phyloP scores from a whole-genome alignment of 2,888 invertebrate genomes.

The Graphium colonna region DNA sequence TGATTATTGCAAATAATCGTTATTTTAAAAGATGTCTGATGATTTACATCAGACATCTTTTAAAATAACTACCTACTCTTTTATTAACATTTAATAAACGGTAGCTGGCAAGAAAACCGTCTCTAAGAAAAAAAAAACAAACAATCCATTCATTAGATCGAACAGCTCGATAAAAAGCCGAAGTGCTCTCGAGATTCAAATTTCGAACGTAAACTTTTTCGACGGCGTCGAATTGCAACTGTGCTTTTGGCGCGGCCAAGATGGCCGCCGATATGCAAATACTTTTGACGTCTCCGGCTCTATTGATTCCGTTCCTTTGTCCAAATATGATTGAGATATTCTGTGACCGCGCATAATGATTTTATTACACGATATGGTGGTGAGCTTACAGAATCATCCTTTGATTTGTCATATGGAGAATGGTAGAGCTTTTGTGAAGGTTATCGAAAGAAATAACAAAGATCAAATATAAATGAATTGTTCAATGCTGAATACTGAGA shows the following conservation, averaged over 20 bases:
- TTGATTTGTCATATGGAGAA: conserved; percentile 10
- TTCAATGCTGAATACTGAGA: too few relatives aligned
- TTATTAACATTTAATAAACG: too few relatives aligned
- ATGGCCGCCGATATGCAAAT: conserved; percentile 54
- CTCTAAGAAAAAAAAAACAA: conserved; percentile 6
- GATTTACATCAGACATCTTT: too few relatives aligned
- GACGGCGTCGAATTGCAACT: conserved; percentile 36
- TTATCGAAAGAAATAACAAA: background rate
- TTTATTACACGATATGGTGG: conserved; percentile 6
- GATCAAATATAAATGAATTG: too few relatives aligned
- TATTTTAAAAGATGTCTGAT: too few relatives aligned
- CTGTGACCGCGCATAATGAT: conserved; percentile 47
- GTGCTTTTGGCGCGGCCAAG: conserved; percentile 39
- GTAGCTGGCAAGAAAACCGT: conserved; percentile 1
- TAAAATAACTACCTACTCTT: too few relatives aligned
- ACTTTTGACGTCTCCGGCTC: conserved; percentile 32
- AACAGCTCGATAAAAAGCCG: conserved; percentile 6
- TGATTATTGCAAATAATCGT: too few relatives aligned
- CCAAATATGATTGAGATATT: conserved; percentile 25
- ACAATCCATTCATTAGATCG: conserved; percentile 18
- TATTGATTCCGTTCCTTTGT: conserved; percentile 50
- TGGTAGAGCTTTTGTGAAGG: conserved; percentile 1
- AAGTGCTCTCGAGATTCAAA: conserved; percentile 37
- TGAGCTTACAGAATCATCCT: conserved; percentile 6
- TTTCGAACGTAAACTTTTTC: conserved; percentile 37